Evolutionary conservation across 2,888 invertebrate species (phyloP).

Genomic region (Catocala sponsa): DNA sequence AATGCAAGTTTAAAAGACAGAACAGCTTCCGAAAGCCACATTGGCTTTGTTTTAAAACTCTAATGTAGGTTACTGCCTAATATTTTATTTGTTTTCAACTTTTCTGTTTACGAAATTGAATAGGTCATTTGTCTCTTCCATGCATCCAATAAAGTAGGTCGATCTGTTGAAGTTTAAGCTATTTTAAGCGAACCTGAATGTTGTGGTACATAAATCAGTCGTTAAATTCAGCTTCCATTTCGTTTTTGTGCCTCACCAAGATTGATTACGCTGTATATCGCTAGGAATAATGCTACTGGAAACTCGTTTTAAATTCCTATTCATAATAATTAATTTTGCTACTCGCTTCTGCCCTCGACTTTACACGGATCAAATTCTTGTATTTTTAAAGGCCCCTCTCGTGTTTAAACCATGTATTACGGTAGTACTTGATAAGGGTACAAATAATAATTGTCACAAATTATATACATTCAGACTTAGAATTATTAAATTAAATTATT

Average conservation of each 20-base stretch:
- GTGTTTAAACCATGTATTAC: too few species aligned
- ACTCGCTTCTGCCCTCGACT: too few species aligned
- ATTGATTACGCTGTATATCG: constrained; percentile 9
- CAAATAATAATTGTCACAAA: too few species aligned
- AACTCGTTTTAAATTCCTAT: too few species aligned
- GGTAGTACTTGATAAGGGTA: too few species aligned
- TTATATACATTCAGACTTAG: too few species aligned
- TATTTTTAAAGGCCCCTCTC: too few species aligned
- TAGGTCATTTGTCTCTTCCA: constrained; percentile 15
- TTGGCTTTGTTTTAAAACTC: constrained; percentile 40
- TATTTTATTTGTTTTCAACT: constrained; percentile 16
- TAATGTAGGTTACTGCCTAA: constrained; percentile 27
- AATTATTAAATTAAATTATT: too few species aligned
- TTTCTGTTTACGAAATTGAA: too few species aligned
- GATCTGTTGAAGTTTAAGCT: constrained; percentile 4
- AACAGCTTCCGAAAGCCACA: constrained; percentile 24
- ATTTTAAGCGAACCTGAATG: constrained; percentile 10
- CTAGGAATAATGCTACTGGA: too few species aligned
- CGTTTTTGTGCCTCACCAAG: constrained; percentile 5
- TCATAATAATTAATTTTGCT: too few species aligned
- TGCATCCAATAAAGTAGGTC: constrained; percentile 8
- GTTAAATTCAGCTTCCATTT: constrained; percentile 12
- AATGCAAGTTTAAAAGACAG: constrained; percentile 41
- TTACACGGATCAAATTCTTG: too few species aligned
- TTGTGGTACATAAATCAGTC: constrained; percentile 15